Percentiles rank a stretch among this genome's conserved stretches.
Evolutionary conservation across 2,888 invertebrate species (phyloP).

Genomic region (Pollenia amentaria): DNA sequence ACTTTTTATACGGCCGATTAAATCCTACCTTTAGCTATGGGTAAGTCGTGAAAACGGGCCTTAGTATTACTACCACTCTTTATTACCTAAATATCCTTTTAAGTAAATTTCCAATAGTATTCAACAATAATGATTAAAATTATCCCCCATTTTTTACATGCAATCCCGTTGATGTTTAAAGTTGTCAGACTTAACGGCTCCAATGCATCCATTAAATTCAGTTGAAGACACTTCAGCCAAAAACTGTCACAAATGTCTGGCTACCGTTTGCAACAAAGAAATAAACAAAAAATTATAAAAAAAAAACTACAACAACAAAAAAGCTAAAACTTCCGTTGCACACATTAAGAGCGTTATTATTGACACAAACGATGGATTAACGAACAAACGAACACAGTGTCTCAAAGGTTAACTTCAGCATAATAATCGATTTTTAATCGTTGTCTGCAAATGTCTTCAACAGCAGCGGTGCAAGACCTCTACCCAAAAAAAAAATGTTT

Average conservation of each 20-base stretch:
- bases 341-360: slow-evolving; percentile 70
- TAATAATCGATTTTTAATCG: slow-evolving; percentile 77
- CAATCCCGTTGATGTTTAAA: slow-evolving; percentile 36
- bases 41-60: no score
- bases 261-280: slow-evolving; percentile 58
- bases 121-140: slow-evolving; percentile 18
- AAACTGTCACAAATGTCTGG: slow-evolving; percentile 72
- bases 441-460: slow-evolving; percentile 70
- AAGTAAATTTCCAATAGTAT: neutral
- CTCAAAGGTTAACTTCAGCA: slow-evolving; percentile 69
- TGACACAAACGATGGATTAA: slow-evolving; percentile 73
- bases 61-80: no score
- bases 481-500: neutral
- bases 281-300: slow-evolving; percentile 1
- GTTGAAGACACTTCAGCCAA: slow-evolving; percentile 53
- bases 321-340: slow-evolving; percentile 65
- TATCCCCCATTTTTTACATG: slow-evolving; percentile 16
- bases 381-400: slow-evolving; percentile 63
- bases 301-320: slow-evolving; percentile 23
- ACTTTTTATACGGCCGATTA: no score
- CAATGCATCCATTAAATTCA: slow-evolving; percentile 65
- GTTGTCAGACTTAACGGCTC: slow-evolving; percentile 71
- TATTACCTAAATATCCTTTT: no score
- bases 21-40: no score
- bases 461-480: slow-evolving; percentile 32